Evolutionary conservation across 2,888 invertebrate species (phyloP).

Genomic region (Hesperia comma): DNA sequence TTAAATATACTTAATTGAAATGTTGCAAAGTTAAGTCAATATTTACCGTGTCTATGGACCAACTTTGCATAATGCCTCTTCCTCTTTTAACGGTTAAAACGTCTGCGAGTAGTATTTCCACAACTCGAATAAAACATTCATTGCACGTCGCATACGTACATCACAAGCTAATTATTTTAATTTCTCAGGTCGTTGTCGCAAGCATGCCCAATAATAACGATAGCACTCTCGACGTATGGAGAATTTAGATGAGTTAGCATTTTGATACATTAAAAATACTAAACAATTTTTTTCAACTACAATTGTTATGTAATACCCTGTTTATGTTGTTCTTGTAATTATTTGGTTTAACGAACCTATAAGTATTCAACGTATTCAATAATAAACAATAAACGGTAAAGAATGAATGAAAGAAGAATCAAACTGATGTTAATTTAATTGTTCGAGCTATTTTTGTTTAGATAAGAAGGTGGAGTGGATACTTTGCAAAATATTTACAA

Average conservation of each 20-base stretch:
- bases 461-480: no score
- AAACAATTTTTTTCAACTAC: slow-evolving; percentile 2
- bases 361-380: no score
- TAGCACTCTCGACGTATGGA: slow-evolving; percentile 55
- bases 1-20: background rate
- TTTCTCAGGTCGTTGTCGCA: slow-evolving; percentile 69
- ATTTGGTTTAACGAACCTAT: no score
- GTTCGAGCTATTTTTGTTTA: no score
- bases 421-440: no score
- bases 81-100: slow-evolving; percentile 8
- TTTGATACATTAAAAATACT: slow-evolving; percentile 33
- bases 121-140: slow-evolving; percentile 47
- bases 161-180: slow-evolving; percentile 76
- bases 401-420: no score
- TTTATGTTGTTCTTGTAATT: background rate
- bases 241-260: slow-evolving; percentile 66
- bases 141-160: slow-evolving; percentile 54
- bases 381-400: no score
- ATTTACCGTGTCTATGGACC: background rate
- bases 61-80: background rate
- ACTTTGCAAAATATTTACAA: background rate
- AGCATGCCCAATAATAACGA: slow-evolving; percentile 66
- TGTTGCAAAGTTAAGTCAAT: background rate
- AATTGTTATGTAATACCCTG: background rate
- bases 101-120: slow-evolving; percentile 31